Percentiles rank a stretch among this genome's conserved stretches.
phyloP scores from a whole-genome alignment of 2,888 invertebrate species.

The Tetheella fluctuosa region DNA sequence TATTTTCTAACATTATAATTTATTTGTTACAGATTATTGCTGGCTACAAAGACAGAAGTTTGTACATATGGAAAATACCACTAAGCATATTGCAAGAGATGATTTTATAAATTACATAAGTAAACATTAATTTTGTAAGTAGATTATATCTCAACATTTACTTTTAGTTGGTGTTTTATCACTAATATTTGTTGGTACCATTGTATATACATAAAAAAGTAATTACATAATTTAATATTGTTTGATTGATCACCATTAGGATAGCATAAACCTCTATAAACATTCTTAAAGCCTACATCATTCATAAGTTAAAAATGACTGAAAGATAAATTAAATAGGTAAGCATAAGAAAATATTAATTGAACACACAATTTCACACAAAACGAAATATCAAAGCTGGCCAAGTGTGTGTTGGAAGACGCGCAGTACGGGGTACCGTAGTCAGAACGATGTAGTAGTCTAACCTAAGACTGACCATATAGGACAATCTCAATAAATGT shows the following conservation, averaged over 20 bases:
- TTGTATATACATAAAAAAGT: conserved; percentile 32
- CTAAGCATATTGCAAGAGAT: conserved; percentile 73
- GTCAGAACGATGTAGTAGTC: too few relatives aligned
- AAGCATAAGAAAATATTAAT: too few relatives aligned
- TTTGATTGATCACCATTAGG: not conserved
- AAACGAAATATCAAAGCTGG: too few relatives aligned
- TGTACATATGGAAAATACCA: conserved; percentile 87
- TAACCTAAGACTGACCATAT: too few relatives aligned
- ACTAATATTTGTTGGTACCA: conserved; percentile 41
- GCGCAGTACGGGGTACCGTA: too few relatives aligned
- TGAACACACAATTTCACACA: too few relatives aligned
- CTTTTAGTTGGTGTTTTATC: conserved; percentile 34
- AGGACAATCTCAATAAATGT: too few relatives aligned
- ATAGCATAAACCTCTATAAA: too few relatives aligned
- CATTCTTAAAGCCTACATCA: too few relatives aligned
- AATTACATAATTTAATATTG: not conserved
- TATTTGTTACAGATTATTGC: conserved; percentile 85
- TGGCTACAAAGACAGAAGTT: conserved; percentile 87
- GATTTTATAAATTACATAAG: conserved; percentile 66
- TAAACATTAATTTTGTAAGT: conserved; percentile 33
- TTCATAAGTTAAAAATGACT: too few relatives aligned
- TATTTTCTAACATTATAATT: not conserved
- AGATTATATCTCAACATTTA: conserved; percentile 48
- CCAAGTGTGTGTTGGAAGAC: too few relatives aligned
- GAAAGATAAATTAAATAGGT: too few relatives aligned